Conservation (phyloP, 2,888 invertebrate genomes). For the Hesperia comma region DNA sequence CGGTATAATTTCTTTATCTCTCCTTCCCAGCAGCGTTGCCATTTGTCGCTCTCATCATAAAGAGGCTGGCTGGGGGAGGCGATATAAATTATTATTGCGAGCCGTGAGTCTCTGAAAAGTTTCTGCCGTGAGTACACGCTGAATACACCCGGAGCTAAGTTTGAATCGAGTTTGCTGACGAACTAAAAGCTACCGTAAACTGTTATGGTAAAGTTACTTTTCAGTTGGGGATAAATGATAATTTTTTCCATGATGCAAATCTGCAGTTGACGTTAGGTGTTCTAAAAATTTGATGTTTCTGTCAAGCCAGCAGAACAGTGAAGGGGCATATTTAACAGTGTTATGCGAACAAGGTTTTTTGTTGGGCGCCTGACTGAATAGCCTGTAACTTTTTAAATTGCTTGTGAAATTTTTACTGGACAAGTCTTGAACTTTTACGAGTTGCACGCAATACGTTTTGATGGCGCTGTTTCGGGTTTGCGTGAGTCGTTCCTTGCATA, state of each 20-base stretch:
- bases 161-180: slow-evolving; percentile 6
- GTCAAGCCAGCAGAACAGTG: slow-evolving; percentile 19
- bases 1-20: slow-evolving; percentile 78
- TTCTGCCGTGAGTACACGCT: slow-evolving; percentile 31
- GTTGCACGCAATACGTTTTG: slow-evolving; percentile 1
- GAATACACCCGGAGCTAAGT: slow-evolving; percentile 34
- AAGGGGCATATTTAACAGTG: slow-evolving; percentile 28
- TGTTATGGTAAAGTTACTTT: not conserved
- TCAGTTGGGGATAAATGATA: not conserved
- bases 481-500: not conserved
- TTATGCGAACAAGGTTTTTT: slow-evolving; percentile 31
- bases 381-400: slow-evolving; percentile 23
- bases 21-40: slow-evolving; percentile 64
- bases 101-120: slow-evolving; percentile 50
- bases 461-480: slow-evolving; percentile 6
- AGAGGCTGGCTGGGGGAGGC: slow-evolving; percentile 51
- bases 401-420: slow-evolving; percentile 19
- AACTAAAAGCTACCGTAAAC: slow-evolving; percentile 3
- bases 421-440: not conserved
- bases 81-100: slow-evolving; percentile 67
- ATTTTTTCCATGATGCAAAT: slow-evolving; percentile 31
- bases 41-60: slow-evolving; percentile 72
- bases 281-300: slow-evolving; percentile 36
- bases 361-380: slow-evolving; percentile 21
- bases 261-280: slow-evolving; percentile 35